Conservation (phyloP, 2,797 vertebrate species). For the Fratercula arctica region DNA sequence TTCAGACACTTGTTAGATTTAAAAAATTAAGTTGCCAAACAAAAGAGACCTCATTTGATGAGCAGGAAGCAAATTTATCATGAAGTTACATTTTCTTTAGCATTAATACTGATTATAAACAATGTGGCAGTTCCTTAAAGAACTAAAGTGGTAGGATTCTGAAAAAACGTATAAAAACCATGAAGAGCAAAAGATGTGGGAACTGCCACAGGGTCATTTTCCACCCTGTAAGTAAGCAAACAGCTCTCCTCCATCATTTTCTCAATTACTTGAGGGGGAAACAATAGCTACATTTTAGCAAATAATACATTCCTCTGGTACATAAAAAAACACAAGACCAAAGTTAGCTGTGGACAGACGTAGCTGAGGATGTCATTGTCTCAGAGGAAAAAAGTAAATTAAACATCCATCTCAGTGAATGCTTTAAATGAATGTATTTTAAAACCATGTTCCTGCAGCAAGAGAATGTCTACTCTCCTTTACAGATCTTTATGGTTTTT, state of each 20-base stretch:
- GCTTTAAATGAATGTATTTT: neutral
- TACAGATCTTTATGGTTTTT: neutral
- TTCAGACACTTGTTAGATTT: neutral
- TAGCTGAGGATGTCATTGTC: neutral
- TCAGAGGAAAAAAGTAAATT: neutral
- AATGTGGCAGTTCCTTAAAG: neutral
- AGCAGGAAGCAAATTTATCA: neutral
- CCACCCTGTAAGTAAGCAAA: neutral
- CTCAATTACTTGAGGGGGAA: neutral
- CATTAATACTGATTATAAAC: neutral
- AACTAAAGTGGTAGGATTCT: neutral
- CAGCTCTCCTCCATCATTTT: neutral
- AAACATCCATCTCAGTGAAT: neutral
- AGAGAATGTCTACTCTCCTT: neutral
- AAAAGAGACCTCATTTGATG: neutral
- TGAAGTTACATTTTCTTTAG: neutral
- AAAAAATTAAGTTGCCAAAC: neutral
- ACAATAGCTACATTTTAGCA: neutral
- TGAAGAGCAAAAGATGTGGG: neutral
- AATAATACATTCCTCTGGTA: neutral
- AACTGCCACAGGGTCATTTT: neutral
- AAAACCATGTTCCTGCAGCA: neutral
- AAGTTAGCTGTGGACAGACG: neutral
- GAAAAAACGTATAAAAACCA: neutral
- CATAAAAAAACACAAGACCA: fast-evolving